Base-by-base conservation (phyloP, 1,140 invertebrate genomes). In the Mamestra configurata region DNA sequence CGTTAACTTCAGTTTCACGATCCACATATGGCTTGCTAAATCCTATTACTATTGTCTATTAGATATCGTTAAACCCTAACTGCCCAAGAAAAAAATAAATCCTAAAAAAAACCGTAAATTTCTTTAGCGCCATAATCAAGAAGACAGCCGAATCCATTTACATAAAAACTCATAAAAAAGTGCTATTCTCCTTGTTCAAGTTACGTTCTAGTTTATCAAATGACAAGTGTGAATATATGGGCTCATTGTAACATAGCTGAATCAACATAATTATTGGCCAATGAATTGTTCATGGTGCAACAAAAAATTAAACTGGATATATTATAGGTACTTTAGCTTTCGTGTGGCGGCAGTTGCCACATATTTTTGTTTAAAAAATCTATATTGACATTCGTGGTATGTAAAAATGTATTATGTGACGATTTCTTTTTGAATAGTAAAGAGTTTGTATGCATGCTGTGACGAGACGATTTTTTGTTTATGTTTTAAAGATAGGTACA, bases 361-460 rank as follows among this genome's bases (percentile, higher is more conserved):
- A 76, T 76, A 76, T 40, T 46, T 76, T 76, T 61, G 72, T 24
- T 76, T 49, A 76, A 76, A 76, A 76, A 76, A 76, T 46, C 22
- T 76, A 46, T 24, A 68, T 40, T 57, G 71, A 57, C 20, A 24
- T 73, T 73, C 43, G 40, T 49, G 40, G 40, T 49, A 70, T 70
- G 40, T 46, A 20, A 66, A 66, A 66, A 11, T 66, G 35, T 37
- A 6, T 27, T 27, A 49, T 46, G 20, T 70, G 13, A 35, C 18
- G 31, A 35, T 72, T 70, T 46, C 10, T 46, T 27, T 8, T 7
- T 70, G 40, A 43, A 40, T 43, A 24, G 6, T 18, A 1, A 35
- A 5, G 31, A 15, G 6, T 10, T 15, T 61, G 2, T 5, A 4
- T 61, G 40, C 40, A 11, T 43, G 8, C 5, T 37, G 4, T 35